phyloP scores from a whole-genome alignment of 2,888 invertebrate genomes.

The Dicycla oo region DNA sequence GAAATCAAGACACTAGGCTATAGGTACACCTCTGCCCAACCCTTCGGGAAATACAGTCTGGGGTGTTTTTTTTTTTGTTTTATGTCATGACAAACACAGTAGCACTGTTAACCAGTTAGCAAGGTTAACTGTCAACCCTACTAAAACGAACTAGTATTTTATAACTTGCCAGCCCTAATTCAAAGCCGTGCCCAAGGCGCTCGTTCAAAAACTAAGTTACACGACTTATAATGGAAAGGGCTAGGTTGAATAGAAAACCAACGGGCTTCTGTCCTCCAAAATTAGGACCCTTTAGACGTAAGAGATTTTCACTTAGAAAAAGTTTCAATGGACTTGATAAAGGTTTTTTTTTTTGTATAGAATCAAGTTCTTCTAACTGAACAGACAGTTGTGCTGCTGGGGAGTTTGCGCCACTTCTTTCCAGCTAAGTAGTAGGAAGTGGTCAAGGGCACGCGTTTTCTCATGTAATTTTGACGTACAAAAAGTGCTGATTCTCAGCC shows the following conservation, averaged over 20 bases:
- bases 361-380: too few species aligned
- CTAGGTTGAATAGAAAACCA: slow-evolving; percentile 59
- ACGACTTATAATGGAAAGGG: slow-evolving; percentile 69
- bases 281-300: slow-evolving; percentile 53
- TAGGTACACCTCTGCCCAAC: neutral
- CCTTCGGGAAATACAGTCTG: neutral
- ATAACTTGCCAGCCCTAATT: slow-evolving; percentile 46
- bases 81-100: slow-evolving; percentile 4
- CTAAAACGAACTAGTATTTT: slow-evolving; percentile 44
- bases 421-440: too few species aligned
- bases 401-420: too few species aligned
- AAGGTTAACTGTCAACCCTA: slow-evolving; percentile 20
- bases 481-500: too few species aligned
- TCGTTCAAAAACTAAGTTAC: slow-evolving; percentile 69
- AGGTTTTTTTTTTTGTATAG: slow-evolving; percentile 23
- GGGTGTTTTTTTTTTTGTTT: too few species aligned
- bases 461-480: too few species aligned
- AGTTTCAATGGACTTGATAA: slow-evolving; percentile 57
- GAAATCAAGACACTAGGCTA: too few species aligned
- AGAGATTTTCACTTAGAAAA: slow-evolving; percentile 63
- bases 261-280: slow-evolving; percentile 44
- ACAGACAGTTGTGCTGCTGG: too few species aligned
- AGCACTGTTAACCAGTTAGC: neutral
- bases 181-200: slow-evolving; percentile 58
- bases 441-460: too few species aligned